These are phyloP conservation scores for Marcusenius ussheri DNA, from an alignment of 2,113 vertebrate species.

Conservation along the genomic window DNA sequence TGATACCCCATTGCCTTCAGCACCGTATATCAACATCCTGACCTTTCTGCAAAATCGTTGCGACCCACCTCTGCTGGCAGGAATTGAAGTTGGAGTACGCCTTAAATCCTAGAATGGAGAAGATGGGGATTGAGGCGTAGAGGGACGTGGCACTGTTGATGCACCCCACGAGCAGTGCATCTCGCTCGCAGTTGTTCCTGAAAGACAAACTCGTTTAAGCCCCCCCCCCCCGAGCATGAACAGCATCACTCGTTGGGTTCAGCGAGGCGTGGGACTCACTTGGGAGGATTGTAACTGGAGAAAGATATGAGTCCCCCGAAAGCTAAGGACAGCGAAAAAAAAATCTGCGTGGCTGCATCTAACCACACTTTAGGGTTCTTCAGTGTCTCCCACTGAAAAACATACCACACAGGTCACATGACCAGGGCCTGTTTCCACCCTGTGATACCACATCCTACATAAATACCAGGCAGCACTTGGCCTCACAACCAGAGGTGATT, in stretches of 20 bases:
- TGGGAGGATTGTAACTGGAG: slow-evolving; percentile 77
- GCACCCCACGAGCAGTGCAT: slow-evolving; percentile 71
- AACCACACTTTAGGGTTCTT: slow-evolving; percentile 71
- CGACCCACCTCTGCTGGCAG: slow-evolving; percentile 32
- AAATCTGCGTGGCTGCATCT: slow-evolving; percentile 81
- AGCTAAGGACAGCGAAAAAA: slow-evolving; percentile 82
- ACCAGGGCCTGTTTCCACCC: background rate
- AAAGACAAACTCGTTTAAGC: background rate
- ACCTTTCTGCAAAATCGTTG: background rate
- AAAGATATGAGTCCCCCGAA: slow-evolving; percentile 84
- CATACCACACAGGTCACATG: background rate
- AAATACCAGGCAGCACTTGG: background rate
- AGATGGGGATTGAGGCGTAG: slow-evolving; percentile 77
- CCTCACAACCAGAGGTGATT: background rate
- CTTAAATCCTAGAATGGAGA: slow-evolving; percentile 87
- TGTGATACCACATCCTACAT: background rate
- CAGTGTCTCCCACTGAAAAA: slow-evolving; percentile 64
- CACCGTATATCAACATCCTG: background rate
- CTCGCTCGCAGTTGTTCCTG: slow-evolving; percentile 84
- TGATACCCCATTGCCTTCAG: background rate
- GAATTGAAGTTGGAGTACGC: slow-evolving; percentile 30
- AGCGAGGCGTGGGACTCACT: slow-evolving; percentile 50
- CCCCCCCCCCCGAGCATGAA: too few species aligned
- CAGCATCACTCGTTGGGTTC: background rate
- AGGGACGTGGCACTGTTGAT: slow-evolving; percentile 84